Conservation (phyloP, 2,888 invertebrate genomes). For the Cyrtodaria siliqua region DNA sequence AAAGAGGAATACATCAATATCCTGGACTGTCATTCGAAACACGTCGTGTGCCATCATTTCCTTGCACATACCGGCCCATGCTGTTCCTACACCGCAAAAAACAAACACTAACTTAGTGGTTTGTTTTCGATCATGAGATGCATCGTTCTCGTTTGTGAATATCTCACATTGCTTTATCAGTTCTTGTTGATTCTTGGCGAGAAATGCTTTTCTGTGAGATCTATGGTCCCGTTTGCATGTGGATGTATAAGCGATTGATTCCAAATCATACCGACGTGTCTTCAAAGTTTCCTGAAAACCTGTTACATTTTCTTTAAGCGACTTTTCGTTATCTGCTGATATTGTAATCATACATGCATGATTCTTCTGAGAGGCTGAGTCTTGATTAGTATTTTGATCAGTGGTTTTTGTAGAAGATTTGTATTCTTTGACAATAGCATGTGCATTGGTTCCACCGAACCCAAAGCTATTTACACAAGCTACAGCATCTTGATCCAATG, state of each 20-base stretch:
- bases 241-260: constrained; percentile 55
- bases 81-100: constrained; percentile 71
- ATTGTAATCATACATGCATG: constrained; percentile 6
- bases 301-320: constrained; percentile 6
- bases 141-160: neutral
- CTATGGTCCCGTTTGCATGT: constrained; percentile 63
- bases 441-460: too few species aligned
- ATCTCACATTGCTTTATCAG: neutral
- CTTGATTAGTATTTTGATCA: too few species aligned
- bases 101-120: constrained; percentile 56
- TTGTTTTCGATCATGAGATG: neutral
- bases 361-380: too few species aligned
- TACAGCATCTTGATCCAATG: too few species aligned
- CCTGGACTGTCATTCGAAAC: constrained; percentile 49
- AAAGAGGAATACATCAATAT: constrained; percentile 34
- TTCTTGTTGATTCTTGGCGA: constrained; percentile 9
- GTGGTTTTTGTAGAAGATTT: too few species aligned
- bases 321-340: neutral
- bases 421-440: too few species aligned
- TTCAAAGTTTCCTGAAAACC: neutral
- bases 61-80: constrained; percentile 67
- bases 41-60: neutral
- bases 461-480: too few species aligned
- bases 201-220: constrained; percentile 38
- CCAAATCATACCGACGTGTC: neutral